Evolutionary conservation across 2,888 invertebrate species (phyloP), one percentile per base, ranked within the genome.

Genomic region (Dioctria linearis): DNA sequence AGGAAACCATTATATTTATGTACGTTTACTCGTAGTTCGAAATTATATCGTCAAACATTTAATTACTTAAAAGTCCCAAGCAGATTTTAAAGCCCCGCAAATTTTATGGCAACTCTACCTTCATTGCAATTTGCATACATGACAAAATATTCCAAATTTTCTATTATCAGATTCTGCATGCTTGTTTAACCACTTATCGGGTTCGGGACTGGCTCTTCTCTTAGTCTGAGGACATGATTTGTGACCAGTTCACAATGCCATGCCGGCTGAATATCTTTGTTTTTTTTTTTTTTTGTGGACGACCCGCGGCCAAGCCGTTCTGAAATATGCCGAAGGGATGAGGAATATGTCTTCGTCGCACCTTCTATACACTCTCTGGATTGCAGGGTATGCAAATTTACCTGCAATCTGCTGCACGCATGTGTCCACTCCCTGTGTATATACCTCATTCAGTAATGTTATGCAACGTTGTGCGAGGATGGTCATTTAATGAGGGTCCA

Each of bases 101-200:
- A 25, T 25, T 25, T 25, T 25, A 25, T 25, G 25, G 25, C 25
- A 25, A 25, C 25, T 11, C 54, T n/a, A 37, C 69, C 13, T 46
- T 46, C 69, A 39, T 49, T 39, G 69, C 69, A 69, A 69, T 69
- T 69, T 69, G 49, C 51, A 51, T 69, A 51, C 51, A 69, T 25
- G 9, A 51, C 49, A 49, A 69, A 69, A 51, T 69, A 69, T 51
- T 69, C 54, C 69, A 51, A 69, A 67, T 49, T 69, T 51, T 69
- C 69, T 69, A 69, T 69, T 69, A 69, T 69, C 69, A 69, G 69
- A 69, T 51, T 51, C 51, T 51, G 69, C 69, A 51, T 69, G 69
- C 69, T 49, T 69, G 69, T 39, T 69, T 54, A 69, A 25, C 69
- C 69, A 69, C 51, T 69, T 69, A 69, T 69, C 69, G 37, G 25